Base-by-base conservation (phyloP, 2,888 invertebrate genomes). In the Ferdinandea cuprea region DNA sequence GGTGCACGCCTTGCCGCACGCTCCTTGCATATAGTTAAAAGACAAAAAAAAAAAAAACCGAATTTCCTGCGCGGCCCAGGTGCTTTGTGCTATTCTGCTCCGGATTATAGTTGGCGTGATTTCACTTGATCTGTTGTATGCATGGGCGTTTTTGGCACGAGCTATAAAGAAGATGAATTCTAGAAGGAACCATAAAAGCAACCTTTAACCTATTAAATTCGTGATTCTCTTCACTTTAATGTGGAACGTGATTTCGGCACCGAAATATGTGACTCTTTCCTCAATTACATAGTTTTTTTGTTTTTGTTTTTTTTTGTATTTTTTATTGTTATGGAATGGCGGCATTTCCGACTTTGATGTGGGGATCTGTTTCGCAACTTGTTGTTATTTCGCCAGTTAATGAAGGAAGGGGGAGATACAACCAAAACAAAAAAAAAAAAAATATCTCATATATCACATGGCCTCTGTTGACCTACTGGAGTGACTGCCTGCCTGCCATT, bases 121-220 rank as follows among this genome's bases (percentile, higher is more conserved):
- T 74, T 80, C 74, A 80, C 80, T 74, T 65, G 58, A 76, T 80
- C 56, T 61, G 61, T 42, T 44, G 63, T 56, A 40, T 73, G 79
- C 68, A 63, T 80, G 80, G 63, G 50, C 76, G 69, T 65, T 65
- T 81, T 81, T 71, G 65, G 74, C 80, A 80, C 69, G 79, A 79
- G 73, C 73, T 59, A 52, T 37, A 65, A 21, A 48, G 19, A 28
- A 52, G 8, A 21, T 21, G 11, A 52, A 44, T 9, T 46, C 9
- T 25, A 13, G n/a, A 17, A 32, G 37, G 7, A 28, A 42, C 19
- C 13, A 11, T 11, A 13, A 72, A 37, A 40, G 15, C 28, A 25
- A 21, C 65, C 52, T 59, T 65, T 78, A 59, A 59, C 52, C 72
- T 35, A 1, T 11, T 37, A 21, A 15, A 3, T 28, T 56, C 32